Base-by-base conservation (phyloP, 1,140 invertebrate genomes). In the Drosophila pseudoananassae region DNA sequence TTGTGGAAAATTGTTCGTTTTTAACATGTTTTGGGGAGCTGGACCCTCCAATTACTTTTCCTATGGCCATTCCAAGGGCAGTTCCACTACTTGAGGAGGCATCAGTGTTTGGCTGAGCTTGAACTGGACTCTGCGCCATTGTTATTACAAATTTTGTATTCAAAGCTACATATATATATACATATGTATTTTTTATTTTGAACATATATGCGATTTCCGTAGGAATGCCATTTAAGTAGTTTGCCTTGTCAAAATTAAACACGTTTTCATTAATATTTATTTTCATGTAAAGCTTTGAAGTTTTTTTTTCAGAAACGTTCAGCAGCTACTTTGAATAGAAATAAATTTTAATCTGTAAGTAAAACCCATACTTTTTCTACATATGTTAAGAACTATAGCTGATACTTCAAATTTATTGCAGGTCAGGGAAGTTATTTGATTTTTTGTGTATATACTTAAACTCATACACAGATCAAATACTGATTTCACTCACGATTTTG, bases 101-200 rank as follows among this genome's bases (percentile, higher is more conserved):
- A 43, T 43, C 40, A 15, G 40, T 43, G 5, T 43, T 43, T 17
- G 40, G 0, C 7, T 43, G 40, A 43, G 40, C 40, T 43, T 43
- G 40, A 15, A 43, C 40, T 43, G 40, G 40, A 17, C 40, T 43
- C 40, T 17, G 40, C 7, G 40, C n/a, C 40, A 43, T 43, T 43
- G 40, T 43, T 43, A 8, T 43, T 14, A 6, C 7, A 6, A 43
- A 15, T 15, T 15, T 15, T 43, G 0, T 8, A 15, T 43, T 43
- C 40, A 43, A 43, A 43, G 15, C 40, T 43, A 20, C 2, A 20
- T 20, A 20, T 20, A 20, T 20, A 3, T 20, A 2, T 20, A 20
- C 20, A 20, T 20, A 20, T 20, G 20, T 20, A 20, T 20, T 20
- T 20, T 20, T 20, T 20, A 43, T n/a, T 17, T 43, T 43, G 40